Conservation (phyloP, 2,113 vertebrate genomes). For the Marcusenius ussheri region DNA sequence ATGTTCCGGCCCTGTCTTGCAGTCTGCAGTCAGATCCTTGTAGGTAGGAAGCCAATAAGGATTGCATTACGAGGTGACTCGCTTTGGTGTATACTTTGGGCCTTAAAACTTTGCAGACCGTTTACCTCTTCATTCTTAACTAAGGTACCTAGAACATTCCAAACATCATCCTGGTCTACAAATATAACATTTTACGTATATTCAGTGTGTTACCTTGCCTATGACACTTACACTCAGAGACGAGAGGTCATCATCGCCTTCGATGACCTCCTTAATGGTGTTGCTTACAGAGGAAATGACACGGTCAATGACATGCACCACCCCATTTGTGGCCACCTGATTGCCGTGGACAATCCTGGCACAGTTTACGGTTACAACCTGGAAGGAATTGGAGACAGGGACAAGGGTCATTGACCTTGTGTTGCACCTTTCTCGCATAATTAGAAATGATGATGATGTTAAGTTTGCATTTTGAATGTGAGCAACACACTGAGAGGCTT, state of each 20-base stretch:
- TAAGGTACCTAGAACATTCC: neutral
- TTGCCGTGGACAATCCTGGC: conserved; percentile 87
- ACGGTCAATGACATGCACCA: conserved; percentile 87
- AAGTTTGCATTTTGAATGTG: neutral
- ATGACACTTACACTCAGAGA: conserved; percentile 67
- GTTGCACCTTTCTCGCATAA: neutral
- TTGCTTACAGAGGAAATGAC: conserved; percentile 71
- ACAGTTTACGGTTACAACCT: conserved; percentile 97
- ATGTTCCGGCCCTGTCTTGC: neutral
- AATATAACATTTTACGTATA: neutral
- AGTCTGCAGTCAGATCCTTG: neutral
- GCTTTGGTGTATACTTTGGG: no score
- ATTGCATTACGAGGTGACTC: neutral
- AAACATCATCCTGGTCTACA: neutral
- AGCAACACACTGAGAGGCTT: neutral
- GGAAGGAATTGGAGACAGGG: neutral
- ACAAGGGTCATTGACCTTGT: neutral
- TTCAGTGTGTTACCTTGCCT: neutral
- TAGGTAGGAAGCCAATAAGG: neutral
- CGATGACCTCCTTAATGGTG: conserved; percentile 77
- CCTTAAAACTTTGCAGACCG: no score
- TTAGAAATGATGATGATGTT: neutral
- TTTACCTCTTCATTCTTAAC: neutral
- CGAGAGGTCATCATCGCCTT: conserved; percentile 68
- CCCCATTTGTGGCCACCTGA: conserved; percentile 92